Conservation (phyloP, 35 echinoderm and acorn worm species). For the Strongylocentrotus purpuratus region DNA sequence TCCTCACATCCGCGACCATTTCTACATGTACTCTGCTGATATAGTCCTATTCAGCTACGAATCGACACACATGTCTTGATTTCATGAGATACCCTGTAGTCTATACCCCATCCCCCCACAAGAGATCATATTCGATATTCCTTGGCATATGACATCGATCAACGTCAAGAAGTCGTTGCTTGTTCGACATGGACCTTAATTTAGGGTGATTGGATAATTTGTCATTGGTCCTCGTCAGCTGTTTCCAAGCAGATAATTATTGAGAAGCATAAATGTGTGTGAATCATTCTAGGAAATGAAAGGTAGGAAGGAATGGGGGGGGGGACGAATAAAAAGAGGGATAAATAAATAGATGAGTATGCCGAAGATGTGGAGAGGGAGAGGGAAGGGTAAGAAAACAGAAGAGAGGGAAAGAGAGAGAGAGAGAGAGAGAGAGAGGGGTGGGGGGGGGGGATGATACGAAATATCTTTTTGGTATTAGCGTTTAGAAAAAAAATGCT, state of each 20-base stretch:
- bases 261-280: neutral
- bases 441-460: no score
- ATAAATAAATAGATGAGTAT: no score
- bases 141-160: conserved; percentile 27
- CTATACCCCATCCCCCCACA: neutral
- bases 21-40: no score
- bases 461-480: no score
- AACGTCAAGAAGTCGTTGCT: conserved; percentile 40
- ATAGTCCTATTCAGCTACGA: neutral
- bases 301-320: neutral
- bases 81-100: conserved; percentile 18
- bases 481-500: no score
- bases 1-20: no score
- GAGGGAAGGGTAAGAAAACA: no score
- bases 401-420: no score
- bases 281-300: neutral
- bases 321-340: neutral
- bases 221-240: conserved; percentile 23
- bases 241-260: neutral
- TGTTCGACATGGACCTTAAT: conserved; percentile 17
- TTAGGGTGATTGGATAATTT: conserved; percentile 27
- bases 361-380: no score
- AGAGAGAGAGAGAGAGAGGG: no score
- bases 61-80: neutral
- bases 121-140: conserved; percentile 4